Evolutionary conservation across 2,797 vertebrate genomes (phyloP), one percentile per base, ranked within the genome.

Genomic region (Eulemur rubriventer): DNA sequence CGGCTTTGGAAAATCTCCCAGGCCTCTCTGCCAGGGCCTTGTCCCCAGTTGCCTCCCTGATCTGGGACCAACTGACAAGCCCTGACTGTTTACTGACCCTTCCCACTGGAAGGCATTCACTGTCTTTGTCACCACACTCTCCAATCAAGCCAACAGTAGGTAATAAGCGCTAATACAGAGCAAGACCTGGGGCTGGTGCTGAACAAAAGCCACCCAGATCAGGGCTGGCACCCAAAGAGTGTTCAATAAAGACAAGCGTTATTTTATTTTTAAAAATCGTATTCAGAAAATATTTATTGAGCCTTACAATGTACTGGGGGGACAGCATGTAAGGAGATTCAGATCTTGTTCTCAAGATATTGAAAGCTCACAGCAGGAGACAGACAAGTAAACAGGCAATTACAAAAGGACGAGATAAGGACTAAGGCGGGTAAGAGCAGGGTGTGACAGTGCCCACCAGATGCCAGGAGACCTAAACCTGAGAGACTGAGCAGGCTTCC

Each of bases 31-130:
- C 97, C 76, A 75, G 81, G 61, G 61, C 87, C 70, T 92, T 94
- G 94, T 97, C 93, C 97, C 82, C 46, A 85, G 70, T 35, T 95
- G 90, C 76, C 93, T 95, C 92, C 83, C n/a, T 75, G 72, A 92
- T 59, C 69, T 79, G 76, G 75, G 57, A 82, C 46, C 8, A 6
- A 43, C n/a, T n/a, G 65, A 80, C 57, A 50, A 69, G 30, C 55
- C 17, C 11, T 57, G 48, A 46, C 67, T 67, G 79, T 57, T 70
- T 72, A 35, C 24, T 1, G 43, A 88, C 8, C 35, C 20, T 73
- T 75, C 41, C 75, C 75, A 18, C 3, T n/a, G 78, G 67, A 84
- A 75, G 72, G 50, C 33, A 20, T 70, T 50, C 38, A 3, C 12
- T 28, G 55, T 46, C 43, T 55, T 89, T 22, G 43, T 61, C 70